Base-by-base conservation (phyloP, 1,140 invertebrate genomes). In the Ptiloglossa arizonensis region DNA sequence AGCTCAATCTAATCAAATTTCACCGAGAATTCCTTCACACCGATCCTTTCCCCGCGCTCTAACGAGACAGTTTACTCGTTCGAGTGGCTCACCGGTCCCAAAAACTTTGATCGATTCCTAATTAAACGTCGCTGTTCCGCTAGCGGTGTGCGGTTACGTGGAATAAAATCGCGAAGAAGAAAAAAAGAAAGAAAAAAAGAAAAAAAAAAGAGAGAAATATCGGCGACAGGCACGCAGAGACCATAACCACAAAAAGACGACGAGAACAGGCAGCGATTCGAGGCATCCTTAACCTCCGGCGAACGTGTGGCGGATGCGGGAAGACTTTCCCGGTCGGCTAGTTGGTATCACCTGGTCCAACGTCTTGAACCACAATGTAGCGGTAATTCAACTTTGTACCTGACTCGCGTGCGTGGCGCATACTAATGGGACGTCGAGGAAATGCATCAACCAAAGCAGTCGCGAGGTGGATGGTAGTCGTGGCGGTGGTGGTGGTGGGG, bases 321-420 rank as follows among this genome's bases (percentile, higher is more conserved):
- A 84, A 68, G 11, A 78, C 29, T 48, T 50, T 46, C 41, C 50
- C 54, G 44, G 9, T 59, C 71, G 35, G n/a, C 67, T 62, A 69
- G 71, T 79, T 79, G 69, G 63, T 86, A 86, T 86, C 86, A 86
- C 82, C 82, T 86, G 82, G 79, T 54, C 46, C 76, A 73, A 79
- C 76, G 78, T 86, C 86, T 87, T 80, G 59, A 71, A 79, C 74
- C 60, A 84, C 85, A 71, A 78, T 80, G 73, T 66, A 79, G 70
- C 81, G 59, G 81, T 82, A 88, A 88, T 88, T 88, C 87, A 88
- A 88, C 86, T 88, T 88, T 84, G 83, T 82, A 81, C 64, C 75
- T 82, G 78, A 79, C 70, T 87, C 79, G 75, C 73, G 74, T 81
- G 79, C 78, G 71, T 63, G 70, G 24, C 62, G 86, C 86, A 87